Evolutionary conservation across 2,797 vertebrate genomes (phyloP), one percentile per base, ranked within the genome.

Genomic region (Anas acuta): DNA sequence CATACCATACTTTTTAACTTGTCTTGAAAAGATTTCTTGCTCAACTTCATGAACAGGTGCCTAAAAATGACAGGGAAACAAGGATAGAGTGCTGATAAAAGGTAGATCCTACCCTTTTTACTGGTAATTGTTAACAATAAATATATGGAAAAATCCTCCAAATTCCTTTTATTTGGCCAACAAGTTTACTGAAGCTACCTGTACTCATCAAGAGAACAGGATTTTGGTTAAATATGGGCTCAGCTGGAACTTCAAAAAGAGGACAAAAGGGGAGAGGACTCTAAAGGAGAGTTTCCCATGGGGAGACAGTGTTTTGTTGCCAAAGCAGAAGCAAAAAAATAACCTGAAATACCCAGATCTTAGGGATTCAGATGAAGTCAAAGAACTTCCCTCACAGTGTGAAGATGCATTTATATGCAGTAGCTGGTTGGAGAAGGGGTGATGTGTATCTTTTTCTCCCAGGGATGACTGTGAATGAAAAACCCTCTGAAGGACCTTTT

Each of bases 11-110:
- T 39, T 78, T 95, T 91, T 60, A 84, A 66, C 23, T 39, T 56
- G 37, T 83, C 33, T 94, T 91, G 67, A 87, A 71, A 95, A 70
- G 9, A 41, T 90, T 93, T 93, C 54, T 92, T 51, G 76, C 22
- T 28, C n/a, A 92, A 95, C 43, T 61, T 72, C 26, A 41, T 23
- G 19, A 91, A 73, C 11, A 73, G 20, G 53, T 65, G 35, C 28
- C 32, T 72, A 84, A 90, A 84, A 30, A 86, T 15, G 39, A n/a
- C 1, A 6, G 37, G 11, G 23, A 93, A 71, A 26, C 30, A 75
- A 79, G 74, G 33, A 90, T 3, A 73, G 49, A 61, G 22, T 28
- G 22, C 10, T 62, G 67, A 62, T 45, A 71, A 90, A 94, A 92
- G 30, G 78, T 20, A 66, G 23, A 83, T 39, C 9, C 84, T 11